phyloP scores from a whole-genome alignment of 2,797 vertebrate genomes.

The Merluccius polli region DNA sequence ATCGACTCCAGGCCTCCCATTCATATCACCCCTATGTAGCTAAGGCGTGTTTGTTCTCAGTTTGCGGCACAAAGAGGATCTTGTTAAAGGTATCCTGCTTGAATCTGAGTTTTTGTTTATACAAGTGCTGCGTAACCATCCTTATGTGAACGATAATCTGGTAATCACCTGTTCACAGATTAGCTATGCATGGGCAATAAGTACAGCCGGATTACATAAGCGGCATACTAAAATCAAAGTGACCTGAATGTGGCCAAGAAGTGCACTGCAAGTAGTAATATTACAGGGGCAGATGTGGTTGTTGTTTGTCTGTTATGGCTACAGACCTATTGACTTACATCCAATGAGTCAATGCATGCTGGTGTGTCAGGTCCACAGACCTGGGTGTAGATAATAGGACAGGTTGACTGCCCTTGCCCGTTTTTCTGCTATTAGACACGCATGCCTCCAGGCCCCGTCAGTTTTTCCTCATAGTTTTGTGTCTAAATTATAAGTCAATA shows the following conservation, averaged over 20 bases:
- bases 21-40: slow-evolving; percentile 46
- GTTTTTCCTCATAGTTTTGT: slow-evolving; percentile 11
- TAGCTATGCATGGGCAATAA: slow-evolving; percentile 11
- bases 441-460: not conserved
- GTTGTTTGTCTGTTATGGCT: not conserved
- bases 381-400: not conserved
- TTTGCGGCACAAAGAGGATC: slow-evolving; percentile 29
- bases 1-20: slow-evolving; percentile 17
- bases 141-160: slow-evolving; percentile 31
- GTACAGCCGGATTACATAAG: slow-evolving; percentile 3
- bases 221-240: not conserved
- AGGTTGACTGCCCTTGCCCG: not conserved
- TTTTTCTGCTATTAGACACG: slow-evolving; percentile 9
- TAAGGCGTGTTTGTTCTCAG: slow-evolving; percentile 34
- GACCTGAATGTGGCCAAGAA: not conserved
- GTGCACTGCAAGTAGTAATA: not conserved
- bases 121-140: slow-evolving; percentile 44
- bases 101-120: slow-evolving; percentile 33
- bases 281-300: not conserved
- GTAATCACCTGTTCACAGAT: slow-evolving; percentile 27
- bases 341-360: not conserved
- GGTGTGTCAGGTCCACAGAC: not conserved
- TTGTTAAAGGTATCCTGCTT: slow-evolving; percentile 11
- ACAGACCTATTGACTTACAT: not conserved
- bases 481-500: too few species aligned